phyloP scores from a whole-genome alignment of 2,113 vertebrate species.

The Osmerus eperlanus region DNA sequence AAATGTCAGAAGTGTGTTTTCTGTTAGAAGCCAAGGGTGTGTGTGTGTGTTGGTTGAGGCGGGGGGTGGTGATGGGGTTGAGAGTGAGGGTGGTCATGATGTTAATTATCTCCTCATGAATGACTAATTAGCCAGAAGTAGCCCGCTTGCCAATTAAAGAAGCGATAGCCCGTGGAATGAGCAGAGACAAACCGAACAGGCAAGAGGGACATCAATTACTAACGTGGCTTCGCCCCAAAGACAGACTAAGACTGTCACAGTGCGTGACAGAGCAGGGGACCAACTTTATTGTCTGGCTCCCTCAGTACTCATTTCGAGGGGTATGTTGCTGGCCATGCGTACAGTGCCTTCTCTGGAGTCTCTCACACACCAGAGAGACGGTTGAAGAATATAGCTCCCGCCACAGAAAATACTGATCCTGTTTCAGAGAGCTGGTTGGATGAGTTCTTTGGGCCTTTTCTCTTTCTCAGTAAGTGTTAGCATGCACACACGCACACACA shows the following conservation, averaged over 20 bases:
- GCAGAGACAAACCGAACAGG: slow-evolving; percentile 54
- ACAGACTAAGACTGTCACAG: slow-evolving; percentile 42
- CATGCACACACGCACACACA: no score
- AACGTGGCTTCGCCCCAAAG: slow-evolving; percentile 22
- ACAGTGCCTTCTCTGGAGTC: slow-evolving; percentile 59
- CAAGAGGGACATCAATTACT: slow-evolving; percentile 57
- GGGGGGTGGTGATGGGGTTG: slow-evolving; percentile 31
- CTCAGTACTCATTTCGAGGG: slow-evolving; percentile 71
- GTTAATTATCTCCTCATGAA: slow-evolving; percentile 74
- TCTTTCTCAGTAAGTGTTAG: no score
- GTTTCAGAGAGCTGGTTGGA: slow-evolving; percentile 67
- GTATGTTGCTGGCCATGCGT: slow-evolving; percentile 47
- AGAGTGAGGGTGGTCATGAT: slow-evolving; percentile 48
- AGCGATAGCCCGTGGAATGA: slow-evolving; percentile 78
- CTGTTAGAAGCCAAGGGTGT: background rate
- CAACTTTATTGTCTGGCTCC: slow-evolving; percentile 58
- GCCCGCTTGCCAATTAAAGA: slow-evolving; percentile 75
- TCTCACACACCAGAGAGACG: slow-evolving; percentile 62
- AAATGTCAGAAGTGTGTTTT: no score
- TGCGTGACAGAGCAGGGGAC: slow-evolving; percentile 9
- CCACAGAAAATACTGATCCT: slow-evolving; percentile 70
- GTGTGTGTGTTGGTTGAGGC: slow-evolving; percentile 38
- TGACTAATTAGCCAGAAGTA: slow-evolving; percentile 75
- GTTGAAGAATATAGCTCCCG: slow-evolving; percentile 71
- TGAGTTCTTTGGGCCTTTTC: slow-evolving; percentile 61